Base-by-base conservation (phyloP, 2,888 invertebrate genomes). In the Parapristionchus giblindavisi region DNA sequence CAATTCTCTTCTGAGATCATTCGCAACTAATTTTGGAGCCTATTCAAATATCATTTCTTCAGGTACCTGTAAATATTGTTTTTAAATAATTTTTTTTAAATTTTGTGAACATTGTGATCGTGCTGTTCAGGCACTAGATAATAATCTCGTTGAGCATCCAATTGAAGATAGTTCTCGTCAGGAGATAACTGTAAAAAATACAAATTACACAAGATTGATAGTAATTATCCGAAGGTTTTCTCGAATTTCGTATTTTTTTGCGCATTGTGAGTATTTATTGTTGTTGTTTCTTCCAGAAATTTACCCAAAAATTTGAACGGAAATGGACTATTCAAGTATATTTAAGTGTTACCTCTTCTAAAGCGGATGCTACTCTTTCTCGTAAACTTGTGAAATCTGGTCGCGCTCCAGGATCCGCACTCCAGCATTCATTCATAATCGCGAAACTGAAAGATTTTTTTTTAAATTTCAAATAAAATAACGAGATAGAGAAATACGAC, bases 351-450 rank as follows among this genome's bases (percentile, higher is more conserved):
- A 65, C 63, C 40, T 63, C 40, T 34, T 63, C 63, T 14, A 63
- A 11, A 27, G 24, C 24, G 27, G 32, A 43, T 3, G 43, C 63
- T 24, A 63, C 6, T 2, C 27, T 38, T 1, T 11, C 11, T 27
- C 63, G 34, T 8, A 63, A 43, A 3, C 36, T 34, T 24, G 40
- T 63, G 27, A 63, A 63, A 27, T 17, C 11, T 3, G 63, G 63
- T 14, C 63, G 40, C 24, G 27, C 29, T 6, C 29, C 27, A 21
- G 63, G 43, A n/a, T 40, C 40, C 3, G 6, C 21, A 1, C 14
- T 14, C 63, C 63, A 63, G 63, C 63, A 63, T 1, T 63, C 43
- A 29, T 40, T 40, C 63, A 63, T 63, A 4, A 27, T n/a, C 2
- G 17, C 63, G 14, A 63, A 63, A 8, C 63, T 63, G 40, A 1